Base-by-base conservation (phyloP, 1,140 invertebrate genomes). In the Bicyclus anynana region DNA sequence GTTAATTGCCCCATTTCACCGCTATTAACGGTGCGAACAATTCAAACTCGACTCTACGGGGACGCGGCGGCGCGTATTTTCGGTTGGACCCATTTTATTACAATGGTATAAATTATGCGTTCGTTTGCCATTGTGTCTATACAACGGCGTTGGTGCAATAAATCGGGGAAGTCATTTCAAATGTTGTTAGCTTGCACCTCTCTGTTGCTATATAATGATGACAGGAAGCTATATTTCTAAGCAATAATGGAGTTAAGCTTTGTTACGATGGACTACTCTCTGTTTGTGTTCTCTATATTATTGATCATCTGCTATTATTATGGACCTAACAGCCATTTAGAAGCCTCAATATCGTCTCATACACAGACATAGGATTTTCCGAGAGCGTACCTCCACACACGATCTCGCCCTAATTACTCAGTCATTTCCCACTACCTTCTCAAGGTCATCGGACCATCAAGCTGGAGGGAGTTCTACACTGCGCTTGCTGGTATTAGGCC, bases 141-240 rank as follows among this genome's bases (percentile, higher is more conserved):
- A 53, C 44, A 61, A 69, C 59, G 49, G 57, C 53, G 54, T 67
- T 64, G 47, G 54, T 59, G 62, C 56, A 55, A 76, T 78, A 76
- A 76, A 76, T 78, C 66, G 65, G 52, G 52, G 29, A 37, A 64
- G 46, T 60, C 58, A 56, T 68, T 69, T 49, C 62, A 20, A 20
- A 64, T 62, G 56, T 62, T 72, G 75, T 72, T 70, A 64, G 62
- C 56, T 26, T 64, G 66, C 70, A 75, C 69, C 72, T 74, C 62
- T 59, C 16, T 35, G 46, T 49, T 59, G 49, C 38, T 59, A 49
- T 49, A 59, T 59, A 49, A 53, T 33, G 29, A 59, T 26, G 26
- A 21, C 27, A n/a, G 26, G 21, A 18, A 20, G 51, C 23, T 12
- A 38, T 38, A 16, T 38, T 16, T 38, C 14, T 14, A 38, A 38